These are phyloP conservation scores for Hanleya hanleyi DNA, from an alignment of 2,888 invertebrate species.

Conservation along the genomic window DNA sequence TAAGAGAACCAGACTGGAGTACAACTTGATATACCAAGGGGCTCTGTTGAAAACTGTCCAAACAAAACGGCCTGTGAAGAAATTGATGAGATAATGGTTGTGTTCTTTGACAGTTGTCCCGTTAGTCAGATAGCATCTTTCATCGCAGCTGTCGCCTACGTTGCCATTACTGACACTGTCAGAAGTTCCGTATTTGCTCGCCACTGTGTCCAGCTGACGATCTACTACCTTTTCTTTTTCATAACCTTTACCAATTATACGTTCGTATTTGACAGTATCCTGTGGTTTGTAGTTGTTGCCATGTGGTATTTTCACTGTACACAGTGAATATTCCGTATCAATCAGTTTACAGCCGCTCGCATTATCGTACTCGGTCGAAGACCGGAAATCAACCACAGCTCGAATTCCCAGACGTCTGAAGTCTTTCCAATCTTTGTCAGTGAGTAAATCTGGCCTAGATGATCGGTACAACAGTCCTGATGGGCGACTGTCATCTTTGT, in stretches of 20 bases:
- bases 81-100: constrained; percentile 54
- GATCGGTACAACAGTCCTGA: constrained; percentile 51
- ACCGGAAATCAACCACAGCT: constrained; percentile 60
- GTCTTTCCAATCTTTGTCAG: constrained; percentile 39
- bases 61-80: constrained; percentile 52
- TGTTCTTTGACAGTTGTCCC: not conserved
- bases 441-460: constrained; percentile 60
- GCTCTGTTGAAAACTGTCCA: constrained; percentile 50
- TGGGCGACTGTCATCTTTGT: not conserved
- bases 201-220: not conserved
- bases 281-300: constrained; percentile 34
- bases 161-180: not conserved
- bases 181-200: not conserved
- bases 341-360: constrained; percentile 48
- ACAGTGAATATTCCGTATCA: constrained; percentile 49
- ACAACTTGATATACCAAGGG: constrained; percentile 53
- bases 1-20: constrained; percentile 50
- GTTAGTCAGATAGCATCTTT: not conserved
- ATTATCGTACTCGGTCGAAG: constrained; percentile 50
- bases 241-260: not conserved
- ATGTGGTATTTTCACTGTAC: constrained; percentile 45
- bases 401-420: constrained; percentile 52
- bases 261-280: constrained; percentile 32
- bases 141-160: not conserved
- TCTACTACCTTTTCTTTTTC: not conserved